Base-by-base conservation (phyloP, 2,888 invertebrate genomes). In the Elmis aenea region DNA sequence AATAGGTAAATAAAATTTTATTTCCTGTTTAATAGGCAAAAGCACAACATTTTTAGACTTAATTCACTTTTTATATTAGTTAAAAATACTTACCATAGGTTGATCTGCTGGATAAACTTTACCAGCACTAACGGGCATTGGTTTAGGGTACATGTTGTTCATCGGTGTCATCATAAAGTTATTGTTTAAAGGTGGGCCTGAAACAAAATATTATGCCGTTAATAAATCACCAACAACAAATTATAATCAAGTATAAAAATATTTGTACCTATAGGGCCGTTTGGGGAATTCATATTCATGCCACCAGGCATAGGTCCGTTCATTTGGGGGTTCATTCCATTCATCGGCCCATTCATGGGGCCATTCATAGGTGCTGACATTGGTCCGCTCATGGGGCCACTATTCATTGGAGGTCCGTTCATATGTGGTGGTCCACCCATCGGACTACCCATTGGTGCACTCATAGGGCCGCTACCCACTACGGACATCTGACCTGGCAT, bases 41-140 rank as follows among this genome's bases (percentile, higher is more conserved):
- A n/a, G n/a, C n/a, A n/a, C n/a, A n/a, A n/a, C n/a, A n/a, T n/a
- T n/a, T n/a, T n/a, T n/a, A n/a, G n/a, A n/a, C n/a, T n/a, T n/a
- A n/a, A n/a, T n/a, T n/a, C n/a, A n/a, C n/a, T n/a, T n/a, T n/a
- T n/a, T n/a, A n/a, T n/a, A 16, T n/a, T n/a, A n/a, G n/a, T n/a
- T n/a, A n/a, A n/a, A n/a, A n/a, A n/a, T 23, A 37, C 35, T 35
- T 48, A 59, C 92, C 93, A 95, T 94, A 0, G 94, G 88, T 65
- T 94, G 93, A 64, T 94, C 91, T 3, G 88, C 86, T 26, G 95
- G 95, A 70, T 96, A 96, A 42, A 92, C 84, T 76, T 91, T 88
- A 26, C 87, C 87, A 31, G 91, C 89, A 64, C 88, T 87, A 44
- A 91, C 89, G 52, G 92, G 88, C 85, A 92, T 87, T 8, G 92